Evolutionary conservation across 2,888 invertebrate species (phyloP), one percentile per base, ranked within the genome.

Genomic region (Aleiodes testaceus): DNA sequence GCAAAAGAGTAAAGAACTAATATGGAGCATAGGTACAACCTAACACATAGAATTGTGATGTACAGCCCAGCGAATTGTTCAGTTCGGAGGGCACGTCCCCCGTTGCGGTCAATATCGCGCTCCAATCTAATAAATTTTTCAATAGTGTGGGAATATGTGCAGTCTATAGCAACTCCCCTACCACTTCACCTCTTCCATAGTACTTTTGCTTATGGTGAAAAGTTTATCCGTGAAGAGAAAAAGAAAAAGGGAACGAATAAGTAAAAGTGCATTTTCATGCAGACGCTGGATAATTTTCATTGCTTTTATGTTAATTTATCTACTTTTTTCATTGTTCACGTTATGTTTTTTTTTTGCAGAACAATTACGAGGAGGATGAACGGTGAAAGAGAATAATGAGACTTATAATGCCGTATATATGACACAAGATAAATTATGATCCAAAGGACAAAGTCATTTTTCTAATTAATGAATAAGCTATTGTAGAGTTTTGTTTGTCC

Each of bases 51-150:
- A 42, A 42, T 7, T 42, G 11, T 36, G 36, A 52, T 66, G 55
- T 72, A 72, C 67, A 63, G 78, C 77, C 79, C 76, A 77, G 72
- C 74, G 80, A 81, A 81, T 82, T 81, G 81, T 75, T 72, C 77
- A 73, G 79, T 75, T 73, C 75, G 77, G 77, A 79, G 77, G 76
- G 80, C 77, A 82, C 79, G 80, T 80, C 81, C 78, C 81, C 79
- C 78, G 80, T 79, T 79, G 79, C 86, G 85, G 85, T 87, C 86
- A 85, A 87, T 86, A 86, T 81, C 83, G 82, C 80, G 80, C 78
- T 80, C 80, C 83, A 79, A 77, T 75, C 71, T 72, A 79, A 82
- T 86, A 79, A 84, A 86, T 85, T 83, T 72, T 85, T 84, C 49
- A 86, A 76, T 74, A 81, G 75, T 79, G 84, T 84, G 86, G 79